phyloP scores from a whole-genome alignment of 2,888 invertebrate species.

The Aspidiotus rigidus region DNA sequence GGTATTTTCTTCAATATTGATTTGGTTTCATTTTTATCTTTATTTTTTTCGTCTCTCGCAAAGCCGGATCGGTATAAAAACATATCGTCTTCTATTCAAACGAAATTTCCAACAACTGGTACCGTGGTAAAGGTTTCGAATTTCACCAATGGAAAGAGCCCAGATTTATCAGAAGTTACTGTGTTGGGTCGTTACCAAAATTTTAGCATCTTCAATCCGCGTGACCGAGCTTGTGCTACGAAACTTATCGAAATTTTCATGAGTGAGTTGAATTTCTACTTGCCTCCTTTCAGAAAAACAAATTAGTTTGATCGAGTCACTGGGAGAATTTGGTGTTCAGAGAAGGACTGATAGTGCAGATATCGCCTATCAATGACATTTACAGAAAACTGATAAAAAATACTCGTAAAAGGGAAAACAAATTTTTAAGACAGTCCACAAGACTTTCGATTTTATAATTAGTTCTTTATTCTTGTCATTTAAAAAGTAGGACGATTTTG shows the following conservation, averaged over 20 bases:
- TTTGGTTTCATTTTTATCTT: constrained; percentile 26
- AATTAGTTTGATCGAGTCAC: too few relatives aligned
- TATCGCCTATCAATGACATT: too few relatives aligned
- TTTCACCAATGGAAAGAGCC: constrained; percentile 51
- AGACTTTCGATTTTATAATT: too few relatives aligned
- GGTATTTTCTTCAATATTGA: background rate
- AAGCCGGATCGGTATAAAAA: constrained; percentile 51
- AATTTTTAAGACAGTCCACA: too few relatives aligned
- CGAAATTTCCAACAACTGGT: constrained; percentile 47
- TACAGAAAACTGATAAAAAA: too few relatives aligned
- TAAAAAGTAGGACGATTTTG: too few relatives aligned
- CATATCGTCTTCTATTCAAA: constrained; percentile 51
- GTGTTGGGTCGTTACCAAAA: constrained; percentile 54
- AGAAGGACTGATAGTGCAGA: too few relatives aligned
- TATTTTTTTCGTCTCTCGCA: constrained; percentile 6
- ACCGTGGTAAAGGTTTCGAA: constrained; percentile 47
- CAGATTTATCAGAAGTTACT: constrained; percentile 54
- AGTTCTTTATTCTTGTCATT: too few relatives aligned
- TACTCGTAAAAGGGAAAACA: too few relatives aligned
- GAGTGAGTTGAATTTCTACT: constrained; percentile 45
- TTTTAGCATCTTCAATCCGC: constrained; percentile 66
- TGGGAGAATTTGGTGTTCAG: too few relatives aligned
- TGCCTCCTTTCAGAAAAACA: too few relatives aligned
- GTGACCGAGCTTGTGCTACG: constrained; percentile 61
- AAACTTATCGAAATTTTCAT: constrained; percentile 60